These are phyloP conservation scores for Gonatopus flavifemur DNA, from an alignment of 1,140 invertebrate species.

Conservation along the genomic window DNA sequence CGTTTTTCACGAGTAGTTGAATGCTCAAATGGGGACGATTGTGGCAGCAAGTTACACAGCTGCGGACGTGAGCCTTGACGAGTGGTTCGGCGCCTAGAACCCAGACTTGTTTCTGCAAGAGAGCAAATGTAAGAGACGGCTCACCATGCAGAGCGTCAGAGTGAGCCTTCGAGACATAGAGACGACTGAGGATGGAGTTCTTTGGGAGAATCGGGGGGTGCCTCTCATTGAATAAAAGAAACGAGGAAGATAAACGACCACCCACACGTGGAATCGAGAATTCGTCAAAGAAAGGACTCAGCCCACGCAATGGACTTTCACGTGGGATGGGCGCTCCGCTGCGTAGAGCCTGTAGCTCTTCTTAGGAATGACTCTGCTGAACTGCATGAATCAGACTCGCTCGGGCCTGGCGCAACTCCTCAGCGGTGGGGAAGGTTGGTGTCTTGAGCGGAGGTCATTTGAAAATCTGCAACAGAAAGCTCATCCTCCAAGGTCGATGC, in stretches of 20 bases:
- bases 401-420: background rate
- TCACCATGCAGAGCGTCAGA: background rate
- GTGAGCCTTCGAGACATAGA: background rate
- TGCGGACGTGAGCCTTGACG: background rate
- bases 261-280: background rate
- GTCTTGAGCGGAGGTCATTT: background rate
- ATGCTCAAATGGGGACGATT: background rate
- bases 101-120: background rate
- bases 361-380: background rate
- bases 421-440: background rate
- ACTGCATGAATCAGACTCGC: background rate
- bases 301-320: background rate
- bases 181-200: background rate
- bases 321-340: background rate
- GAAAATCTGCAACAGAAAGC: background rate
- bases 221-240: background rate
- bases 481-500: background rate
- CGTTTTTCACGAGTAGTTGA: slow-evolving; percentile 26
- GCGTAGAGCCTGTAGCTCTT: background rate
- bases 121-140: background rate
- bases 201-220: background rate
- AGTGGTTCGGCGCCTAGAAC: background rate
- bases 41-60: background rate
- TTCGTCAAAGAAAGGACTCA: background rate
- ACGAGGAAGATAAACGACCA: background rate